Conservation (phyloP, 2,113 vertebrate genomes). For the Ceyx margarethae region DNA sequence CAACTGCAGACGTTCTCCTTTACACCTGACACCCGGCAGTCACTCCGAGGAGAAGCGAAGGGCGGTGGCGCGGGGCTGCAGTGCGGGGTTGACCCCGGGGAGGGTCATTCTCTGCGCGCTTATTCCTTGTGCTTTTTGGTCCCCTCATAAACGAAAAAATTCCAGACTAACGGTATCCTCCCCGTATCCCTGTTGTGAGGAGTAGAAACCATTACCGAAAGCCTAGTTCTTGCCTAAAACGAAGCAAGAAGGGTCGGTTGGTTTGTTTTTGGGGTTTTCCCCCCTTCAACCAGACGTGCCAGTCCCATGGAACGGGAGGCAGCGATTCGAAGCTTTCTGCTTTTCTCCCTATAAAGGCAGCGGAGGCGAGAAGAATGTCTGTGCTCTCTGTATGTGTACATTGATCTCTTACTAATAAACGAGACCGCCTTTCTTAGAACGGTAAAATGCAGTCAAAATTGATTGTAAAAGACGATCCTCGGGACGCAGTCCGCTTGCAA, state of each 20-base stretch:
- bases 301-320: background rate
- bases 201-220: background rate
- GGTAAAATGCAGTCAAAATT: background rate
- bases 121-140: background rate
- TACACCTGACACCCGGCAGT: background rate
- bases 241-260: background rate
- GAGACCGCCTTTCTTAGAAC: background rate
- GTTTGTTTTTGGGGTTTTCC: background rate
- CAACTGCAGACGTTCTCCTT: background rate
- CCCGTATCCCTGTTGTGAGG: background rate
- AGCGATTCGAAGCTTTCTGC: fast-evolving
- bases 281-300: fast-evolving
- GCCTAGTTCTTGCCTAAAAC: background rate
- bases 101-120: background rate
- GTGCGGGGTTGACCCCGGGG: fast-evolving
- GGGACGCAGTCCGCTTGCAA: fast-evolving
- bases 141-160: background rate
- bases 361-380: background rate
- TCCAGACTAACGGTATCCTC: background rate
- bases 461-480: background rate
- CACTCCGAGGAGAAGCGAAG: background rate
- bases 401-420: background rate
- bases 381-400: background rate
- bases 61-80: fast-evolving
- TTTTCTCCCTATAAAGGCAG: background rate